These are phyloP conservation scores for Drosophila nebulosa DNA, from an alignment of 1,140 invertebrate genomes.

Conservation along the genomic window DNA sequence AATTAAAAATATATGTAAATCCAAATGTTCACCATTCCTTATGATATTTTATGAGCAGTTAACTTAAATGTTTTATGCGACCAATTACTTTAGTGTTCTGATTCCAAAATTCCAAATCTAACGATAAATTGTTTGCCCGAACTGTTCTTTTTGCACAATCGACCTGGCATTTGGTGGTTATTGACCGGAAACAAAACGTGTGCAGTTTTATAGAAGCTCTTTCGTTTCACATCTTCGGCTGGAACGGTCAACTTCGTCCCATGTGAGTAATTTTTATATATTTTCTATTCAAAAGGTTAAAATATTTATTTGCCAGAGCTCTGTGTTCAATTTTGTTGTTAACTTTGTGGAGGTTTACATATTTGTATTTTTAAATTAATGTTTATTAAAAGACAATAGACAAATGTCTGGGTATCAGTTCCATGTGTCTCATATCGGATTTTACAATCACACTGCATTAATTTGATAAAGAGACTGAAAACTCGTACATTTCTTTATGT, in stretches of 20 bases:
- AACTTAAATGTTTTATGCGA: neutral
- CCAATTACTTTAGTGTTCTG: neutral
- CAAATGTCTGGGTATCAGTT: neutral
- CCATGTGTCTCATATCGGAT: neutral
- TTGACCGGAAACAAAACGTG: slow-evolving; percentile 10
- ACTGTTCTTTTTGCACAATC: neutral
- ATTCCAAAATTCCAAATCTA: neutral
- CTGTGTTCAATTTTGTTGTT: neutral
- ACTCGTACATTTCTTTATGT: neutral
- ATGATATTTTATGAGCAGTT: neutral
- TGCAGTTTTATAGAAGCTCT: slow-evolving; percentile 1
- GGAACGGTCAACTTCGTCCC: neutral
- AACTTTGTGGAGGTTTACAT: neutral
- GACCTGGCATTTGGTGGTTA: neutral
- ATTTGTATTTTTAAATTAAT: neutral
- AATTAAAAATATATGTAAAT: too few species aligned
- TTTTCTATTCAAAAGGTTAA: neutral
- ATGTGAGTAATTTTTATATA: neutral
- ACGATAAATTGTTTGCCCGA: neutral
- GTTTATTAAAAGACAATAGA: neutral
- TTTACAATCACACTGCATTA: neutral
- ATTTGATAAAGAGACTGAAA: neutral
- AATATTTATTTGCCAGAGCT: neutral
- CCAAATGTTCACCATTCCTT: neutral
- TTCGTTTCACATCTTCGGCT: slow-evolving; percentile 5